These are phyloP conservation scores for Lordiphosa mommai DNA, from an alignment of 1,140 invertebrate species.

Conservation along the genomic window DNA sequence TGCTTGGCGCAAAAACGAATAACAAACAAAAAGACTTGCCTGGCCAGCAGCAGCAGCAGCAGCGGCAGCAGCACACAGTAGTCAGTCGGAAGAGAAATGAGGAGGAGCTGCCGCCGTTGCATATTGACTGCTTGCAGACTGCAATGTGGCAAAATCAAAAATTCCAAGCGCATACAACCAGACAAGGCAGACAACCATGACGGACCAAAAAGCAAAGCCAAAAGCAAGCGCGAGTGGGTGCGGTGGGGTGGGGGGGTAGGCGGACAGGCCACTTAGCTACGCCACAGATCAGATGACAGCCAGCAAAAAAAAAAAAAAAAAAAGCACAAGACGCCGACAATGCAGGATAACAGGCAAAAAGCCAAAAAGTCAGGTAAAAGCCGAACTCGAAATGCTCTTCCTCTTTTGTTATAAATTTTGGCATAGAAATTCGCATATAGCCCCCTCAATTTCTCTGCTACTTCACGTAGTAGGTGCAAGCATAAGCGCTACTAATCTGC, in stretches of 20 bases:
- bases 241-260: neutral
- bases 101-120: conserved; percentile 20
- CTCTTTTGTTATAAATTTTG: too few species aligned
- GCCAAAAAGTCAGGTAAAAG: conserved; percentile 10
- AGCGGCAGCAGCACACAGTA: neutral
- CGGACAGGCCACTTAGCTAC: conserved; percentile 64
- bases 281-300: conserved; percentile 73
- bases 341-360: conserved; percentile 53
- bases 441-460: neutral
- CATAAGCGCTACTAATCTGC: conserved; percentile 76
- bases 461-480: conserved; percentile 73
- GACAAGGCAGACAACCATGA: conserved; percentile 60
- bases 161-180: conserved; percentile 67
- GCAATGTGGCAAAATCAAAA: conserved; percentile 76
- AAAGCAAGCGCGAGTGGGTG: conserved; percentile 11
- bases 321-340: conserved; percentile 39
- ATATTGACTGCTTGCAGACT: conserved; percentile 59
- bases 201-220: conserved; percentile 22
- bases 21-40: conserved; percentile 32
- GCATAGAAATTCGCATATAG: too few species aligned
- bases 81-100: neutral
- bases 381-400: too few species aligned
- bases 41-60: conserved; percentile 47
- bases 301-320: too few species aligned
- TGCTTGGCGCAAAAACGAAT: conserved; percentile 44